Evolutionary conservation across 2,888 invertebrate species (phyloP).

Genomic region (Trachelus troglodyta): DNA sequence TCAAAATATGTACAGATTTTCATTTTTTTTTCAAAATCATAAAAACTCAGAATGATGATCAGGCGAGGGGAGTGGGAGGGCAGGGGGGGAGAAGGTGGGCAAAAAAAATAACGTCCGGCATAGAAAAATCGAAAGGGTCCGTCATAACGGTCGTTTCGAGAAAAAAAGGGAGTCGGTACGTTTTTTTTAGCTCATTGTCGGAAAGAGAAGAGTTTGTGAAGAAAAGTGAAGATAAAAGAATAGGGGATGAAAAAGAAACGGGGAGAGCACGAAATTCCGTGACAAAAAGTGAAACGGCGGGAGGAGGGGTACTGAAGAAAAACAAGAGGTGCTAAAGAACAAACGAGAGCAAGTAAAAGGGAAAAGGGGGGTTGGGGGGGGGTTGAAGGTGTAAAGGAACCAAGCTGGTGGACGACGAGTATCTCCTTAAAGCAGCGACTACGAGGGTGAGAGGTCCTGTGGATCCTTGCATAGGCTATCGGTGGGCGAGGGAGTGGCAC

Average conservation of each 20-base stretch:
- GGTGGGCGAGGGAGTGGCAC: conserved; percentile 61
- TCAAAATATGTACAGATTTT: neutral
- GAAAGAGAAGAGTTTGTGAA: neutral
- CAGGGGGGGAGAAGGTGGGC: neutral
- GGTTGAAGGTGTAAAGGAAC: neutral
- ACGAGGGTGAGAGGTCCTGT: conserved; percentile 62
- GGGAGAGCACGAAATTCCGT: neutral
- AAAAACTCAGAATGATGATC: neutral
- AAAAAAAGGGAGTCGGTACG: neutral
- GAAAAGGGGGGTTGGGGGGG: neutral
- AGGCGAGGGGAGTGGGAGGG: neutral
- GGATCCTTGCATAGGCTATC: conserved; percentile 62
- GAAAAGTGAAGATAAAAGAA: neutral
- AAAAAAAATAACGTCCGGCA: neutral
- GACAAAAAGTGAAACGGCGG: neutral
- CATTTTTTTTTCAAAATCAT: neutral
- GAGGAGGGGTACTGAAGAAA: neutral
- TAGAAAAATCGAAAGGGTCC: neutral
- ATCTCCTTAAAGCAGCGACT: conserved; percentile 39
- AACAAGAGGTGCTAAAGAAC: neutral
- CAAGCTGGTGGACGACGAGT: neutral
- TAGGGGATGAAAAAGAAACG: neutral
- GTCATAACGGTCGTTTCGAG: neutral
- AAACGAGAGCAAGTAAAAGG: neutral
- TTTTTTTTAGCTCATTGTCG: neutral